Conservation (phyloP, 1,140 invertebrate species). For the Drosophila grimshawi region DNA sequence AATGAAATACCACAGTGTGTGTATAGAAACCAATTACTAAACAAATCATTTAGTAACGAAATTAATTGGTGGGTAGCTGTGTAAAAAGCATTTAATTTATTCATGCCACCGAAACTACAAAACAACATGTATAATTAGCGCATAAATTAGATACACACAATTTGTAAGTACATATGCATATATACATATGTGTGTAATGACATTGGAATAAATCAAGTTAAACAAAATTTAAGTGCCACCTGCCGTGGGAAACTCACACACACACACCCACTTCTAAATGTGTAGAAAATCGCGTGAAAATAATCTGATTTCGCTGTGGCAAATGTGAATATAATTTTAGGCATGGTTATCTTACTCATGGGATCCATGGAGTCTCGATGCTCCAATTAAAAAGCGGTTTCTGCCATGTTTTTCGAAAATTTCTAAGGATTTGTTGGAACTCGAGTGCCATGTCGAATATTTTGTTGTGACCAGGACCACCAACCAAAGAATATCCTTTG, state of each 20-base stretch:
- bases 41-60: constrained; percentile 62
- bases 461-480: too few relatives aligned
- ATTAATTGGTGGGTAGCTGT: constrained; percentile 55
- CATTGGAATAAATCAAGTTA: constrained; percentile 44
- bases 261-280: constrained; percentile 9
- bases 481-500: too few relatives aligned
- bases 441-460: too few relatives aligned
- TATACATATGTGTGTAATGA: constrained; percentile 13
- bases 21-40: constrained; percentile 53
- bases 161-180: background rate
- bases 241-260: background rate
- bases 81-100: constrained; percentile 63
- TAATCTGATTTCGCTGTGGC: constrained; percentile 40
- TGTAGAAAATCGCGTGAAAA: constrained; percentile 30
- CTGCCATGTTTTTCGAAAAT: too few relatives aligned
- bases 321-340: constrained; percentile 45
- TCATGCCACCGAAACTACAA: constrained; percentile 46
- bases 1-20: background rate
- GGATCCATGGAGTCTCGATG: too few relatives aligned
- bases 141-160: constrained; percentile 59
- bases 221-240: constrained; percentile 28
- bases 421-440: too few relatives aligned
- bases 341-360: background rate
- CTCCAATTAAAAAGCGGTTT: too few relatives aligned
- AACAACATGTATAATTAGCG: constrained; percentile 62